These are phyloP conservation scores for Dendrolimus houi DNA, from an alignment of 2,888 invertebrate species.

Conservation along the genomic window DNA sequence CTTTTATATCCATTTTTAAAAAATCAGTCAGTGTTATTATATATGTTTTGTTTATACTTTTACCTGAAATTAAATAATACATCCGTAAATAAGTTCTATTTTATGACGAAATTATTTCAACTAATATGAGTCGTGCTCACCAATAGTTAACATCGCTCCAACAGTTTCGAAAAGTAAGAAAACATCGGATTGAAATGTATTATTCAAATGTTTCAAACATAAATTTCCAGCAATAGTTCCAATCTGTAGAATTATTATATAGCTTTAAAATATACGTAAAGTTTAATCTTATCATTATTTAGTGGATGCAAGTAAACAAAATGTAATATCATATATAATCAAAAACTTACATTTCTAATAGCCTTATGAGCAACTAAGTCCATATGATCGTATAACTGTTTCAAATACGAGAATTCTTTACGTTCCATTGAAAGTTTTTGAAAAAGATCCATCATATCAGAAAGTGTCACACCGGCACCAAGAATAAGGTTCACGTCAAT, in stretches of 20 bases:
- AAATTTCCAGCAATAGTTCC: constrained; percentile 85
- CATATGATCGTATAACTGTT: constrained; percentile 78
- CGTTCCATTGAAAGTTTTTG: constrained; percentile 38
- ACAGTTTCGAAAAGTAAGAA: constrained; percentile 79
- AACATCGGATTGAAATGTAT: constrained; percentile 85
- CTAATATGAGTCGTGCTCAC: no score
- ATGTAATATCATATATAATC: no score
- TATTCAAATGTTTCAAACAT: constrained; percentile 78
- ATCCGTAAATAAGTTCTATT: no score
- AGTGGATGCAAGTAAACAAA: no score
- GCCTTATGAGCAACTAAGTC: constrained; percentile 84
- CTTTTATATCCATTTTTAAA: constrained; percentile 77
- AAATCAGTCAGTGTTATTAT: constrained; percentile 69
- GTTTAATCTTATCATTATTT: no score
- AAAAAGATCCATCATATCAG: constrained; percentile 65
- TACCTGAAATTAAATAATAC: no score
- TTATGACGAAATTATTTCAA: no score
- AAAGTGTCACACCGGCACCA: constrained; percentile 54
- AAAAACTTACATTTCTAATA: constrained; percentile 84
- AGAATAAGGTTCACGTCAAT: constrained; percentile 52
- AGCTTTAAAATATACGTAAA: no score
- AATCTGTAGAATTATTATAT: no score
- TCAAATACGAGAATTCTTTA: constrained; percentile 78
- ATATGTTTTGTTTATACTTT: constrained; percentile 19
- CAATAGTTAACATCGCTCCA: constrained; percentile 55